Percentiles rank a stretch among this genome's conserved stretches.
phyloP scores from a whole-genome alignment of 1,140 invertebrate genomes.

The Scaptomyza pallida region DNA sequence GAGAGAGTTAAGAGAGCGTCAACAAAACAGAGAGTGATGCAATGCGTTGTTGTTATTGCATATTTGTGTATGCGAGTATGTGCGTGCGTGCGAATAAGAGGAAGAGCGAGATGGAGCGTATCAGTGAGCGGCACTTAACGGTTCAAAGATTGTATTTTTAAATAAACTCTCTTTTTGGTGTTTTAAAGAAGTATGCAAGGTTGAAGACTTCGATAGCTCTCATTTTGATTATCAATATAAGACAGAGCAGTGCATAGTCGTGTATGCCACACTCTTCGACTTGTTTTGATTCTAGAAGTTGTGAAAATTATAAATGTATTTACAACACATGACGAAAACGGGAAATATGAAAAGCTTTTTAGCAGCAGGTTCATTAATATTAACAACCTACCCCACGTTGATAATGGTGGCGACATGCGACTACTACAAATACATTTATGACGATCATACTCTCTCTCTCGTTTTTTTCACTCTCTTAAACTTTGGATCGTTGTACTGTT shows the following conservation, averaged over 20 bases:
- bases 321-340: background rate
- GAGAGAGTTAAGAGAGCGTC: constrained; percentile 21
- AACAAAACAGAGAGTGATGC: background rate
- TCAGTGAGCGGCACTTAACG: constrained; percentile 28
- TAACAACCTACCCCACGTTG: constrained; percentile 74
- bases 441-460: constrained; percentile 28
- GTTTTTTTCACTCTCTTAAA: background rate
- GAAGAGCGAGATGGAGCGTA: constrained; percentile 3
- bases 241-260: too few species aligned
- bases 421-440: constrained; percentile 56
- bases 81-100: background rate
- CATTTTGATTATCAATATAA: too few species aligned
- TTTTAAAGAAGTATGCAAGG: too few species aligned
- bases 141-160: constrained; percentile 23
- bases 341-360: constrained; percentile 20
- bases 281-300: background rate
- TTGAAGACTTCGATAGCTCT: too few species aligned
- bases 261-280: too few species aligned
- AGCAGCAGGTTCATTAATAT: constrained; percentile 54
- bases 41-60: constrained; percentile 10
- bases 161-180: background rate
- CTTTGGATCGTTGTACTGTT: background rate
- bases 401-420: constrained; percentile 15
- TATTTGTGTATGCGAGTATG: background rate
- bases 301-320: constrained; percentile 23